phyloP scores from a whole-genome alignment of 2,113 vertebrate genomes.

The Meriones unguiculatus region DNA sequence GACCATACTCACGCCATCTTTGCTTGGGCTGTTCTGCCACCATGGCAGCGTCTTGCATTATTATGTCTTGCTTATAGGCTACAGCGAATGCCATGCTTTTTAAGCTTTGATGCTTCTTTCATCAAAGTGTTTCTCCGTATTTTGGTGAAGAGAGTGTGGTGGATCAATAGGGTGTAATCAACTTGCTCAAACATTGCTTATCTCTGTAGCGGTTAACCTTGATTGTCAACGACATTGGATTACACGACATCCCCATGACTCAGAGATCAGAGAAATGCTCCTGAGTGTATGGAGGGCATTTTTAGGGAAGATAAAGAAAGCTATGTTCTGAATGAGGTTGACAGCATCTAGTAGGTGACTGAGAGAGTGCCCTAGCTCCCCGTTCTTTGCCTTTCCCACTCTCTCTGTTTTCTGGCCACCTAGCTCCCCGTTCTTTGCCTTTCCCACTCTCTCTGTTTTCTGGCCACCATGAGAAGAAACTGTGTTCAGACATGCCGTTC shows the following conservation, averaged over 20 bases:
- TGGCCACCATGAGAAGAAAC: neutral
- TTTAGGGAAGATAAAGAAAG: neutral
- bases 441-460: neutral
- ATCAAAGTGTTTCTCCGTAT: neutral
- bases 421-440: neutral
- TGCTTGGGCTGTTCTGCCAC: neutral
- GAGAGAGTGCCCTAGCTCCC: neutral
- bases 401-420: neutral
- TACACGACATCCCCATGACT: neutral
- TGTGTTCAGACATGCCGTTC: neutral
- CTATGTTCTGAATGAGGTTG: neutral
- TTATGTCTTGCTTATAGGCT: neutral
- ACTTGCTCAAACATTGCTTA: neutral
- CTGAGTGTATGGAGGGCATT: neutral
- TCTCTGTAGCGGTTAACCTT: neutral
- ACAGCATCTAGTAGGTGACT: neutral
- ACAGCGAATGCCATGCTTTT: neutral
- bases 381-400: neutral
- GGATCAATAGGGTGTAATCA: neutral
- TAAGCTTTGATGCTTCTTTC: neutral
- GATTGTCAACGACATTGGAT: neutral
- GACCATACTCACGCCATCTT: neutral
- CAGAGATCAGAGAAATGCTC: neutral
- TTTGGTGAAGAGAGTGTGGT: neutral
- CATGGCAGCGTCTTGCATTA: neutral